Conservation (phyloP, 2,113 vertebrate species). For the Danionella cerebrum region DNA sequence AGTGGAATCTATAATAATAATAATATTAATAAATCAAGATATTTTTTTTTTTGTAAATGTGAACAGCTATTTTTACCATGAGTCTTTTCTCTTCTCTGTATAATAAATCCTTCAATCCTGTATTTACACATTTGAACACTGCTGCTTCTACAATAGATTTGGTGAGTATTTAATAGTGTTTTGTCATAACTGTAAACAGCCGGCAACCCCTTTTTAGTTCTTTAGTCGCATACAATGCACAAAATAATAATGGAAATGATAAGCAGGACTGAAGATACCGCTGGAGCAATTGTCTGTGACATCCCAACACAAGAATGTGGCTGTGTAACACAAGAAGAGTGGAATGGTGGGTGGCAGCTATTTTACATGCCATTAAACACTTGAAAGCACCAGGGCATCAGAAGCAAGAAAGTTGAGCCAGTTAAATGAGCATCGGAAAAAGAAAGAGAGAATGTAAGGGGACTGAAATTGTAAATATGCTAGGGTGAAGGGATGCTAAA, state of each 20-base stretch:
- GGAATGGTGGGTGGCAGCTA: conserved; percentile 57
- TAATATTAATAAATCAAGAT: no score
- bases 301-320: conserved; percentile 50
- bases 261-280: conserved; percentile 66
- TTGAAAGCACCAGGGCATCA: conserved; percentile 61
- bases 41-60: no score
- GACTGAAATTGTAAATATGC: conserved; percentile 63
- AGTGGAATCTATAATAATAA: no score
- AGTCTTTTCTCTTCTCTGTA: no score
- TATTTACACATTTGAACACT: not conserved
- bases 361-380: conserved; percentile 75
- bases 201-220: conserved; percentile 46
- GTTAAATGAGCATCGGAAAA: conserved; percentile 23
- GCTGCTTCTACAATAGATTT: conserved; percentile 42
- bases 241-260: conserved; percentile 68
- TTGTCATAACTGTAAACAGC: conserved; percentile 58
- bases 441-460: conserved; percentile 44
- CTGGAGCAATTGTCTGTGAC: conserved; percentile 44
- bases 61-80: no score
- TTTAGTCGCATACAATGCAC: conserved; percentile 40
- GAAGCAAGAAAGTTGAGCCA: conserved; percentile 54
- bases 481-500: conserved; percentile 52
- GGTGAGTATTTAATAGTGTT: conserved; percentile 71
- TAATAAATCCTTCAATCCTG: no score
- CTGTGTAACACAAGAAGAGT: conserved; percentile 55